These are phyloP conservation scores for Leuciscus idus DNA, from an alignment of 2,113 vertebrate genomes.

Conservation along the genomic window DNA sequence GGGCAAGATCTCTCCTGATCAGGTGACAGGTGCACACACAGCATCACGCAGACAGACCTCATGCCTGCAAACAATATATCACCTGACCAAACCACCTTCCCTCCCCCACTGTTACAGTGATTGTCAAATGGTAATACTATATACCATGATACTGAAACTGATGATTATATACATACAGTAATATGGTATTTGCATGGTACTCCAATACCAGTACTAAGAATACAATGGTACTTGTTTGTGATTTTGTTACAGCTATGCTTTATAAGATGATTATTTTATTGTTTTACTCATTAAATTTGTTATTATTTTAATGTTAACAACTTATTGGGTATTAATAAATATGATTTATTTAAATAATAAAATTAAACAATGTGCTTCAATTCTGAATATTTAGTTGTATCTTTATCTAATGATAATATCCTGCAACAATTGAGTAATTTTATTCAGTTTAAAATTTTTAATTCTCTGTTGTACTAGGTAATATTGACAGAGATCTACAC, in stretches of 20 bases:
- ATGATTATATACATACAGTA: background rate
- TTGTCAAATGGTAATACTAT: background rate
- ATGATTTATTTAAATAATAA: background rate
- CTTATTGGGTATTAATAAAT: background rate
- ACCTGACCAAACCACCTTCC: background rate
- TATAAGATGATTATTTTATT: background rate
- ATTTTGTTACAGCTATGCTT: background rate
- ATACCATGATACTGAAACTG: background rate
- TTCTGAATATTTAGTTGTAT: background rate
- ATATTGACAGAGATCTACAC: conserved; percentile 89
- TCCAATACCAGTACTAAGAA: too few species aligned
- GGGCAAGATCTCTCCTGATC: conserved; percentile 82
- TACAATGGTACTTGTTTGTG: too few species aligned
- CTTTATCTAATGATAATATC: background rate
- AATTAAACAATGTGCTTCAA: background rate
- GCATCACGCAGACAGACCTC: conserved; percentile 38
- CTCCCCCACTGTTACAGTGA: background rate
- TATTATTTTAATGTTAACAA: background rate
- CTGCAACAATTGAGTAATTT: background rate
- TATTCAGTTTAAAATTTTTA: background rate
- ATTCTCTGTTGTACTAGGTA: conserved; percentile 74
- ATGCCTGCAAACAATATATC: background rate
- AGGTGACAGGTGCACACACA: conserved; percentile 75
- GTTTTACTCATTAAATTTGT: background rate
- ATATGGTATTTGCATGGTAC: background rate